Evolutionary conservation across 2,113 vertebrate species (phyloP), one percentile per base, ranked within the genome.

Genomic region (Salvator merianae): DNA sequence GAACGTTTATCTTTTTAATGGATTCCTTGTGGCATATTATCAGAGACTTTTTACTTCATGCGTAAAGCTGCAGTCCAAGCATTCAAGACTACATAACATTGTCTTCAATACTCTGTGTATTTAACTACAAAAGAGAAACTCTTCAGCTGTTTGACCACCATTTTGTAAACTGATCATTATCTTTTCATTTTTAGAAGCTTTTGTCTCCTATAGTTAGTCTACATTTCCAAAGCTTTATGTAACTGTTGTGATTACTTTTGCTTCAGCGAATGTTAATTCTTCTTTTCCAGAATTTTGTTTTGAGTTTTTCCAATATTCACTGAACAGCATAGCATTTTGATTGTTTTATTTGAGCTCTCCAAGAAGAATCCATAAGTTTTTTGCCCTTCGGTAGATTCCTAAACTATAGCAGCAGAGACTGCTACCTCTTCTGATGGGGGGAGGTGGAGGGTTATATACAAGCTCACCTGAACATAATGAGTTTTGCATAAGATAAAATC

Each of bases 81-180:
- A 36, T 71, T 63, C 16, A 0, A 0, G 5, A 9, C 0, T 1
- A 30, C 50, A 55, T 36, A 2, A 3, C 26, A 1, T 74, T 38
- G 77, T 3, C 43, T 32, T 66, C 40, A 12, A 14, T 28, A 0
- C 0, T 0, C 30, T 82, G 2, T 2, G 38, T 9, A 3, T 69
- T 20, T 20, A 40, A 71, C 30, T 43, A 70, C 38, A 66, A 36
- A 59, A 72, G 53, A 14, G 18, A 28, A 12, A 13, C 7, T 4
- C 24, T 28, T 34, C 68, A 65, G 22, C 40, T 40, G 3, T 40
- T 47, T 55, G 16, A 72, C 24, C 2, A 22, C 0, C 65, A 38
- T 6, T 63, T 80, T 22, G 36, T 74, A 3, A 70, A 22, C 32
- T 76, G 18, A 4, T 75, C 0, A 28, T 55, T 50, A 34, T 72